Conservation (phyloP, 2,113 vertebrate genomes). For the Pungitius pungitius region DNA sequence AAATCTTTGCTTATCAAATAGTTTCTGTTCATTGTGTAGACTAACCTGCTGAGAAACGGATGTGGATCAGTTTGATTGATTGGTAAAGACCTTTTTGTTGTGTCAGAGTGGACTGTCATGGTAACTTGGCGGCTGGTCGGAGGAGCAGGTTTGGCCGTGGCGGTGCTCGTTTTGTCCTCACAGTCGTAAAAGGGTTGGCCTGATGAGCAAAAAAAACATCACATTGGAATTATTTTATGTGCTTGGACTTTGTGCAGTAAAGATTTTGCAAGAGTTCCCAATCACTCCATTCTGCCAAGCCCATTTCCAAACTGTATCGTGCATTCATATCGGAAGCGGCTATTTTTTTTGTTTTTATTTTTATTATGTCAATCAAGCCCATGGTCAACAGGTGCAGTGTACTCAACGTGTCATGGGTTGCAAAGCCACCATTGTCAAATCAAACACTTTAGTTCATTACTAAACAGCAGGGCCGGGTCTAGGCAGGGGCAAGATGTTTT, state of each 20-base stretch:
- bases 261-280: slow-evolving; percentile 2
- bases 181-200: slow-evolving; percentile 66
- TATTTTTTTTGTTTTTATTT: background rate
- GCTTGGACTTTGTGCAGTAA: background rate
- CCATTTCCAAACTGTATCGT: background rate
- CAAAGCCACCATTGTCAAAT: background rate
- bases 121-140: slow-evolving; percentile 16
- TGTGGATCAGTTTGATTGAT: slow-evolving; percentile 37
- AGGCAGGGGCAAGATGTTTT: too few relatives aligned
- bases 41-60: slow-evolving; percentile 34
- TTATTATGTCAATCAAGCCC: background rate
- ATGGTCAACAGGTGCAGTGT: background rate
- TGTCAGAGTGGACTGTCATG: background rate
- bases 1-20: background rate
- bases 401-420: background rate
- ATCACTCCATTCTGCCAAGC: background rate
- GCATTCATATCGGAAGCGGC: too few relatives aligned
- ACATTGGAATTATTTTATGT: background rate
- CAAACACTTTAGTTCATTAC: too few relatives aligned
- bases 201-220: slow-evolving; percentile 25
- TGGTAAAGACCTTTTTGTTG: background rate
- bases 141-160: slow-evolving; percentile 13
- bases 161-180: slow-evolving; percentile 48
- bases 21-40: background rate
- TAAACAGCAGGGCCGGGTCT: too few relatives aligned